Conservation (phyloP, 37 sponge, comb jelly and placozoan genomes). For the Halisarca cf. caerulea region DNA sequence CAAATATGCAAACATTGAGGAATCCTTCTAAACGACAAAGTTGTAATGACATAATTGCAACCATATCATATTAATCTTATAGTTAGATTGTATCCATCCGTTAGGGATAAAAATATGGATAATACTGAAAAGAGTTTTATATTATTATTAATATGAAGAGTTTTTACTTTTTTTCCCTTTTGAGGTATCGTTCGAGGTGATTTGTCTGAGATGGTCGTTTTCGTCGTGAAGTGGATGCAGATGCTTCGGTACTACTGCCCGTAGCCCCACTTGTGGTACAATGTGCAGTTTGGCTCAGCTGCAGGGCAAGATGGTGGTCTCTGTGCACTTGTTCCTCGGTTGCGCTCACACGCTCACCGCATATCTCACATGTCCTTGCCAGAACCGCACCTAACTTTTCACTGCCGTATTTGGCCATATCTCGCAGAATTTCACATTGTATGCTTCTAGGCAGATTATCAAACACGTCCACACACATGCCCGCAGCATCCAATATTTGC, state of each 20-base stretch:
- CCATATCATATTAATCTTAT: too few relatives aligned
- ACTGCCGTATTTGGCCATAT: neutral
- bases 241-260: neutral
- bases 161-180: neutral
- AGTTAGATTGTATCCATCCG: too few relatives aligned
- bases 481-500: constrained; percentile 12
- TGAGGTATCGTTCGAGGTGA: too few relatives aligned
- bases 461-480: neutral
- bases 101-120: too few relatives aligned
- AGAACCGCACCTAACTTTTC: neutral
- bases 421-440: neutral
- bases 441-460: neutral
- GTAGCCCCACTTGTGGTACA: neutral
- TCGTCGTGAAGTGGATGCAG: neutral
- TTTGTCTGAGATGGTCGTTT: neutral
- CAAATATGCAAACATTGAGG: too few relatives aligned
- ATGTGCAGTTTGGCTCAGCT: neutral
- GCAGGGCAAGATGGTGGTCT: neutral
- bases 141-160: too few relatives aligned
- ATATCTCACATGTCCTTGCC: neutral
- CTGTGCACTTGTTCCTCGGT: neutral
- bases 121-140: too few relatives aligned
- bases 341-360: neutral
- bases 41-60: too few relatives aligned
- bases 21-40: too few relatives aligned